A percentile compares a stretch with the other conserved stretches of the same genome.
Conservation (phyloP, 1,140 invertebrate species). For the Luehdorfia chinensis region DNA sequence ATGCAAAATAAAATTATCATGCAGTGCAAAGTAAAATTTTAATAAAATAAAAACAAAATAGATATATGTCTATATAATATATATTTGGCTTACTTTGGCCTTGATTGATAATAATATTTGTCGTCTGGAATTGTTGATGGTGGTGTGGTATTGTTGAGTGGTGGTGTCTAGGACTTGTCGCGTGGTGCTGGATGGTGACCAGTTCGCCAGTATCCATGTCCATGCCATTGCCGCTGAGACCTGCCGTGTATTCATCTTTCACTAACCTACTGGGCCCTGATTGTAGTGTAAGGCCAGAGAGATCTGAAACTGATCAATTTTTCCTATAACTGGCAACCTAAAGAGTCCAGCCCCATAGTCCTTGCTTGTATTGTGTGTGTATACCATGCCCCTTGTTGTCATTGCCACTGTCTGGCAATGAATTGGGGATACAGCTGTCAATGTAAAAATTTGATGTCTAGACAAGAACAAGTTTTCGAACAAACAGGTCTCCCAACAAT, state of each 20-base stretch:
- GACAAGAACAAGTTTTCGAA: too few relatives aligned
- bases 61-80: conserved; percentile 10
- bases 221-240: conserved; percentile 82
- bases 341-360: background rate
- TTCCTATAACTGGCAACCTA: conserved; percentile 9
- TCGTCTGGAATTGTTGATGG: conserved; percentile 63
- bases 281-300: conserved; percentile 91
- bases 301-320: conserved; percentile 80
- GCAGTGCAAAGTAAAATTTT: conserved; percentile 50
- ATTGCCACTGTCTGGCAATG: too few relatives aligned
- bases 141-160: conserved; percentile 65
- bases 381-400: too few relatives aligned
- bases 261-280: conserved; percentile 84
- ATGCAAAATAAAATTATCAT: conserved; percentile 68
- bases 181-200: conserved; percentile 90
- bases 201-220: conserved; percentile 86
- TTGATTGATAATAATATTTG: conserved; percentile 69
- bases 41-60: conserved; percentile 26
- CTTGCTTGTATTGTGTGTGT: background rate
- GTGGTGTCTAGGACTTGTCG: conserved; percentile 77
- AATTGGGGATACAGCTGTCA: too few relatives aligned
- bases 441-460: too few relatives aligned
- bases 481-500: too few relatives aligned
- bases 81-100: conserved; percentile 55
- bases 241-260: conserved; percentile 91